phyloP scores from a whole-genome alignment of 2,888 invertebrate genomes.

The Chrysolina americana region DNA sequence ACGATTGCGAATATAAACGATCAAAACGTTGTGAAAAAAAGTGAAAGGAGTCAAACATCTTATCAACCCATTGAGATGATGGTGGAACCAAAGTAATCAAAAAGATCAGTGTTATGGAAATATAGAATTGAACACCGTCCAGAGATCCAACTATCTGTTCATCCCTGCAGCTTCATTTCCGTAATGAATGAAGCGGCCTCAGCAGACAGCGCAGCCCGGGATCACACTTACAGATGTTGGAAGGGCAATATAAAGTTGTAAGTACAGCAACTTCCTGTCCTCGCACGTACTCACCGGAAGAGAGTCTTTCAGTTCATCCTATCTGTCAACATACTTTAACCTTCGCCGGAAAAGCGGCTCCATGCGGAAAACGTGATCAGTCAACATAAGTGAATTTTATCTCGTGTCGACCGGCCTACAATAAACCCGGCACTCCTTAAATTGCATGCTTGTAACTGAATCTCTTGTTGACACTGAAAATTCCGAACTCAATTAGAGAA shows the following conservation, averaged over 20 bases:
- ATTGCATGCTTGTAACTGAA: conserved; percentile 57
- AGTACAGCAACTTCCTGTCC: conserved; percentile 59
- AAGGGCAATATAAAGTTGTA: conserved; percentile 51
- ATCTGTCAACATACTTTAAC: conserved; percentile 64
- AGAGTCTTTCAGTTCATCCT: conserved; percentile 63
- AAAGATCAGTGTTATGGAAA: too few species aligned
- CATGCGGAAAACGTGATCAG: conserved; percentile 64
- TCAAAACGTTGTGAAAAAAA: too few species aligned
- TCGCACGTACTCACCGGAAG: conserved; percentile 63
- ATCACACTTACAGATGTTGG: conserved; percentile 42
- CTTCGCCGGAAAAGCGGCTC: conserved; percentile 57
- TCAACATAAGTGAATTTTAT: conserved; percentile 64
- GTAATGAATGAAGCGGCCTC: neutral
- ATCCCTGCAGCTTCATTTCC: neutral
- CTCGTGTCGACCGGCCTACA: conserved; percentile 59
- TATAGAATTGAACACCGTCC: too few species aligned
- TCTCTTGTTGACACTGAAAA: conserved; percentile 57
- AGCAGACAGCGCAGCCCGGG: neutral
- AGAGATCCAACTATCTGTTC: too few species aligned
- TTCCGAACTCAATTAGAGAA: conserved; percentile 57
- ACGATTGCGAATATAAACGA: too few species aligned
- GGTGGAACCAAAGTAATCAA: too few species aligned
- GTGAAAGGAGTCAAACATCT: too few species aligned
- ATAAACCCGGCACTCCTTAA: conserved; percentile 57
- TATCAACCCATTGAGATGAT: too few species aligned